Percentiles rank a stretch among this genome's conserved stretches.
Evolutionary conservation across 2,113 vertebrate species (phyloP).

Genomic region (Oxygymnocypris stewartii): DNA sequence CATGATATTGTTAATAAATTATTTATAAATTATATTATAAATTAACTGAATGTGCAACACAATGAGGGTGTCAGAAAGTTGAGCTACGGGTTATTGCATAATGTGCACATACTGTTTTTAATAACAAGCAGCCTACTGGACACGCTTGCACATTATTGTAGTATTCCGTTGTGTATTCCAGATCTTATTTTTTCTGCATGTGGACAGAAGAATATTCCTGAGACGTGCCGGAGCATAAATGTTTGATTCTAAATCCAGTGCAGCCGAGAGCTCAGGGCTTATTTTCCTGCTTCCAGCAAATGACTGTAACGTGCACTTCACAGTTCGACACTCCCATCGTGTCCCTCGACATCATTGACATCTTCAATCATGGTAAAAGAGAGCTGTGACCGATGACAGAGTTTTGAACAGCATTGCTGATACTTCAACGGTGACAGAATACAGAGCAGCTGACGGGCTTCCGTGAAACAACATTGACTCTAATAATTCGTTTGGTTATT

Average conservation of each 20-base stretch:
- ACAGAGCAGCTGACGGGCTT: too few relatives aligned
- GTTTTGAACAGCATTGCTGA: not conserved
- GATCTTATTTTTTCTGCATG: not conserved
- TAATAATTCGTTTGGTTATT: constrained; percentile 12
- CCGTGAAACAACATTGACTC: not conserved
- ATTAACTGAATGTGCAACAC: not conserved
- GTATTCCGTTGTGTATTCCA: not conserved
- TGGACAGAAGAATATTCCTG: constrained; percentile 8
- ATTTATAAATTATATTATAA: too few relatives aligned
- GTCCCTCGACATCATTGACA: constrained; percentile 27
- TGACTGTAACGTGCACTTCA: constrained; percentile 13
- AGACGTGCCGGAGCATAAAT: not conserved
- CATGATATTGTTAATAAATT: not conserved
- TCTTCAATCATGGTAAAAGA: constrained; percentile 28
- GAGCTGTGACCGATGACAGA: constrained; percentile 3
- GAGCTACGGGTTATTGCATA: not conserved
- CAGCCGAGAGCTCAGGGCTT: constrained; percentile 7
- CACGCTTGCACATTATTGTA: not conserved
- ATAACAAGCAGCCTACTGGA: not conserved
- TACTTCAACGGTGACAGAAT: too few relatives aligned
- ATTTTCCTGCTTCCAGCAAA: constrained; percentile 26
- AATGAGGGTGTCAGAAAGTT: not conserved
- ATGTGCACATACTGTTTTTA: not conserved
- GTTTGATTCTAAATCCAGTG: constrained; percentile 10
- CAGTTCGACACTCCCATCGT: constrained; percentile 17